phyloP scores from a whole-genome alignment of 1,140 invertebrate genomes.

The Drosophila littoralis region DNA sequence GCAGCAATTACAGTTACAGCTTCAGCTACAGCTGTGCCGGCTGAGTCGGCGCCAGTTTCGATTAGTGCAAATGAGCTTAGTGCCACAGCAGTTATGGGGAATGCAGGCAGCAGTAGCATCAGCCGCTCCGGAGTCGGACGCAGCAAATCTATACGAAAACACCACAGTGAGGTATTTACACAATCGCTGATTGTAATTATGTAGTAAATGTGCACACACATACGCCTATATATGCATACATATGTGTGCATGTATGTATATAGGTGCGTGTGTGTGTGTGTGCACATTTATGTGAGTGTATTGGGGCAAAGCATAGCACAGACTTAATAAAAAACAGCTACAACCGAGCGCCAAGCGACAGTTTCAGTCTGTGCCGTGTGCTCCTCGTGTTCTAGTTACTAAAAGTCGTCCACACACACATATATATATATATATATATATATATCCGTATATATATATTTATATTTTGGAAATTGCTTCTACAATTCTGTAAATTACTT shows the following conservation, averaged over 20 bases:
- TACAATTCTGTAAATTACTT: conserved; percentile 44
- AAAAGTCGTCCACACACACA: neutral
- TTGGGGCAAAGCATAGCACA: conserved; percentile 34
- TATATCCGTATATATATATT: neutral
- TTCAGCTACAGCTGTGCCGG: neutral
- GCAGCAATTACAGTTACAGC: neutral
- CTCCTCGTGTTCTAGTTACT: conserved; percentile 53
- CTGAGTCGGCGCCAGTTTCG: conserved; percentile 34
- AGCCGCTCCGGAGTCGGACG: conserved; percentile 18
- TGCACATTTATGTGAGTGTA: conserved; percentile 43
- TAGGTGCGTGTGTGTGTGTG: conserved; percentile 19
- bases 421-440: neutral
- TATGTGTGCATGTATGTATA: neutral
- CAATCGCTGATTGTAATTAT: conserved; percentile 56
- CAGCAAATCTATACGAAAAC: conserved; percentile 63
- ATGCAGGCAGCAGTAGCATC: conserved; percentile 63
- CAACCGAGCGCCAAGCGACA: conserved; percentile 30
- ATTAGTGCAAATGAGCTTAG: conserved; percentile 48
- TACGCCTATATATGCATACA: conserved; percentile 2
- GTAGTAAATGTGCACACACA: conserved; percentile 29
- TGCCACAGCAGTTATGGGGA: conserved; percentile 60
- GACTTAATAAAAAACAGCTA: conserved; percentile 59
- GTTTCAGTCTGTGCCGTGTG: conserved; percentile 67
- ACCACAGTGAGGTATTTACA: conserved; percentile 75
- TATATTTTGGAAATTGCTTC: conserved; percentile 8